Conservation (phyloP, 2,888 invertebrate species). For the Drosophila subquinaria region DNA sequence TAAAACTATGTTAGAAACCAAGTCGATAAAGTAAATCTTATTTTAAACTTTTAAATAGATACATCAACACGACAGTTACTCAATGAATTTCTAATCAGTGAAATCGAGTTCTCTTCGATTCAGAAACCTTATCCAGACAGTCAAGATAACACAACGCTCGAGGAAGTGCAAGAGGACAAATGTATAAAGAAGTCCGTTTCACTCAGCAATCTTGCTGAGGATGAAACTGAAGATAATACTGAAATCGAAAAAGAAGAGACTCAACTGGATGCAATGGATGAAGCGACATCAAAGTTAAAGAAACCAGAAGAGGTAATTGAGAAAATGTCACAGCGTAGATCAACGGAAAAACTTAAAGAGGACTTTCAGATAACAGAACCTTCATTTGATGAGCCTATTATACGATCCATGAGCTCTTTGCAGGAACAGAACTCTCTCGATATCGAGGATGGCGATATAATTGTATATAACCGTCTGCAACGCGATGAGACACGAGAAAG, state of each 20-base stretch:
- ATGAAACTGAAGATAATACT: background rate
- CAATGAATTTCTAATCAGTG: slow-evolving; percentile 43
- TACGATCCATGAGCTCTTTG: slow-evolving; percentile 66
- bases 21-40: too few species aligned
- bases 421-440: slow-evolving; percentile 65
- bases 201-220: background rate
- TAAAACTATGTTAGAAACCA: slow-evolving; percentile 14
- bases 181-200: slow-evolving; percentile 63
- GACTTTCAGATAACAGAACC: slow-evolving; percentile 27
- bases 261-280: slow-evolving; percentile 38
- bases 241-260: background rate
- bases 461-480: slow-evolving; percentile 70
- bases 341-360: slow-evolving; percentile 51
- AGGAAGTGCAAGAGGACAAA: slow-evolving; percentile 57
- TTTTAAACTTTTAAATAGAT: background rate
- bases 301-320: slow-evolving; percentile 76
- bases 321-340: slow-evolving; percentile 74
- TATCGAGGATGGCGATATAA: slow-evolving; percentile 74
- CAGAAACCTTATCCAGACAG: background rate
- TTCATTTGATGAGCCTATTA: slow-evolving; percentile 69
- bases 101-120: slow-evolving; percentile 38
- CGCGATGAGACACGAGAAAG: slow-evolving; percentile 75
- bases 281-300: slow-evolving; percentile 69
- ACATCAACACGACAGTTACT: slow-evolving; percentile 14
- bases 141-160: slow-evolving; percentile 10